Evolutionary conservation across 2,888 invertebrate genomes (phyloP), one percentile per base, ranked within the genome.

Genomic region (Allacma fusca): DNA sequence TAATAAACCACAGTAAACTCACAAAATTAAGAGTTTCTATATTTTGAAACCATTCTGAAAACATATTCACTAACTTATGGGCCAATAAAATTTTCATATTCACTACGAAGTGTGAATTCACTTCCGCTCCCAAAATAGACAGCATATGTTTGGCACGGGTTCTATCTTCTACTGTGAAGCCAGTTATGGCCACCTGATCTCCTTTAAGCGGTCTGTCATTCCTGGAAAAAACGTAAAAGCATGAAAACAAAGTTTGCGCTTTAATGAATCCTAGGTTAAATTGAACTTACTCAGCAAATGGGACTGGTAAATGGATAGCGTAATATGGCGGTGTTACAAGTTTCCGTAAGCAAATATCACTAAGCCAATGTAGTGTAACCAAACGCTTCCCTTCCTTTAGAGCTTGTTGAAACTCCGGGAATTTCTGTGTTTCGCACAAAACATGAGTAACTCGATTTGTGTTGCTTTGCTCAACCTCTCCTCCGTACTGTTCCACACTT

Each of bases 271-370:
- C n/a, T n/a, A n/a, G n/a, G n/a, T 19, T 19, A 12, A 9, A 50
- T 13, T 19, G 4, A 50, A 70, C 81, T 81, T 82, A 87, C 86
- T 89, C 88, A 19, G 78, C 57, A 85, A 89, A 91, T 85, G 93
- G 91, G 77, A 91, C 90, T 13, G 98, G 98, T 84, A 98, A 89
- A 87, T 99, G 98, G 67, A 97, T 88, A 16, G 96, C 95, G 85
- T 94, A 93, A 94, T 94, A 97, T 0, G 99, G 98, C 0, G 97
- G 95, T 74, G 92, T 88, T 84, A 98, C 92, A 85, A 94, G 94
- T 84, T 94, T 94, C 70, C 93, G 92, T 26, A 91, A 86, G 85
- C 98, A 91, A 5, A 95, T 93, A 87, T 99, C 98, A 79, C 94
- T 96, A 43, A 99, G 88, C 96, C 96, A 96, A 86, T 92, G 92